These are phyloP conservation scores for Sylvia borin DNA, from an alignment of 2,797 vertebrate species.

Conservation along the genomic window DNA sequence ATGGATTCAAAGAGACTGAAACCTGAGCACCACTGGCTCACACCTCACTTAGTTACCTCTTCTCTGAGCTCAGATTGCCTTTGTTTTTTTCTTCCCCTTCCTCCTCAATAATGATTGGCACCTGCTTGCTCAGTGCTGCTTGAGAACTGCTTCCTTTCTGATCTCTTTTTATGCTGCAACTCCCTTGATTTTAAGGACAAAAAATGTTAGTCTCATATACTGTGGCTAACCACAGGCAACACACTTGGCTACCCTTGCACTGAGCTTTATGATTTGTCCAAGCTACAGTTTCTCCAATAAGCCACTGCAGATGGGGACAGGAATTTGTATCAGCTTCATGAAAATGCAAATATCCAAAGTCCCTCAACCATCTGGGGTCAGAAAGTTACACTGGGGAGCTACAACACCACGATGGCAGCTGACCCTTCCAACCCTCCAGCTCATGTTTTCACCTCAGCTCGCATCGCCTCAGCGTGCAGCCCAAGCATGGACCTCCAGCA, in stretches of 20 bases:
- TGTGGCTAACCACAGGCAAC: not conserved
- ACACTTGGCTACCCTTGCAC: not conserved
- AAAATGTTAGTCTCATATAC: not conserved
- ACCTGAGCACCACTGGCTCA: not conserved
- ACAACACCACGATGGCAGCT: not conserved
- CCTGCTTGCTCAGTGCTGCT: not conserved
- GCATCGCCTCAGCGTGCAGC: not conserved
- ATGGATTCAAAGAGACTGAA: not conserved
- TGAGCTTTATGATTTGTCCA: not conserved
- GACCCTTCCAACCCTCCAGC: not conserved
- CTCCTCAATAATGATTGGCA: not conserved
- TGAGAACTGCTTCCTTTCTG: not conserved
- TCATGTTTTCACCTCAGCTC: conserved; percentile 24
- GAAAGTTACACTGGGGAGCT: not conserved
- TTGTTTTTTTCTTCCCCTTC: accelerated
- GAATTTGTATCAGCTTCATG: not conserved
- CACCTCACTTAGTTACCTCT: not conserved
- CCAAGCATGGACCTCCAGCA: not conserved
- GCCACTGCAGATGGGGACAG: not conserved
- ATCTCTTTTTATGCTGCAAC: not conserved
- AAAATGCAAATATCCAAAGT: not conserved
- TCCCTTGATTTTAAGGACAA: not conserved
- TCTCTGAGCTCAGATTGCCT: not conserved
- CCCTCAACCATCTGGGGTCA: not conserved
- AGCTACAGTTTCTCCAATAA: not conserved